These are phyloP conservation scores for Pachypsylla venusta DNA, from an alignment of 1,140 invertebrate species.

Conservation along the genomic window DNA sequence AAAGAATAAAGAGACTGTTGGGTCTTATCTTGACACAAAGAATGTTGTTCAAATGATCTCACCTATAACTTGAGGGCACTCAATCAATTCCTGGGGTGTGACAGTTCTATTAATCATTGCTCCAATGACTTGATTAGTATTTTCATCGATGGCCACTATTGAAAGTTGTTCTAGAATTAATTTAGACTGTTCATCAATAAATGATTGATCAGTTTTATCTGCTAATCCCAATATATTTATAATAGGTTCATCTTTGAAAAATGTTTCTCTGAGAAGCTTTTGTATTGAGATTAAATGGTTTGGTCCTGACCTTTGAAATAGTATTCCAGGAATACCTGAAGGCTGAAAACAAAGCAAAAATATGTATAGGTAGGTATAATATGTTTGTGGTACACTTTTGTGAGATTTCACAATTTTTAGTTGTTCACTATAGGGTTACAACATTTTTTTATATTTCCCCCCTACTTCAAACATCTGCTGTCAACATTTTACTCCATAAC, in stretches of 20 bases:
- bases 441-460: too few relatives aligned
- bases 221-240: background rate
- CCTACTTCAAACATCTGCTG: too few relatives aligned
- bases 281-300: background rate
- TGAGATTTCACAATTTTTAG: too few relatives aligned
- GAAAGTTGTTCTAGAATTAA: background rate
- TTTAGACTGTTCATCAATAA: background rate
- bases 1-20: too few relatives aligned
- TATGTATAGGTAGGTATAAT: too few relatives aligned
- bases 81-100: background rate
- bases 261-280: background rate
- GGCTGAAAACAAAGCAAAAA: background rate
- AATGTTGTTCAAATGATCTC: too few relatives aligned
- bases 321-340: background rate
- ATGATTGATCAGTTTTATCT: background rate
- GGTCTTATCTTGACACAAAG: too few relatives aligned
- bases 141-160: background rate
- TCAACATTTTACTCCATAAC: too few relatives aligned
- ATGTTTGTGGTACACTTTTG: too few relatives aligned
- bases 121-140: background rate
- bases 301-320: background rate
- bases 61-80: background rate
- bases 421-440: too few relatives aligned
- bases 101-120: background rate
- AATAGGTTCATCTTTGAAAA: background rate